These are phyloP conservation scores for Tribolium freemani DNA, from an alignment of 2,888 invertebrate species.

Conservation along the genomic window DNA sequence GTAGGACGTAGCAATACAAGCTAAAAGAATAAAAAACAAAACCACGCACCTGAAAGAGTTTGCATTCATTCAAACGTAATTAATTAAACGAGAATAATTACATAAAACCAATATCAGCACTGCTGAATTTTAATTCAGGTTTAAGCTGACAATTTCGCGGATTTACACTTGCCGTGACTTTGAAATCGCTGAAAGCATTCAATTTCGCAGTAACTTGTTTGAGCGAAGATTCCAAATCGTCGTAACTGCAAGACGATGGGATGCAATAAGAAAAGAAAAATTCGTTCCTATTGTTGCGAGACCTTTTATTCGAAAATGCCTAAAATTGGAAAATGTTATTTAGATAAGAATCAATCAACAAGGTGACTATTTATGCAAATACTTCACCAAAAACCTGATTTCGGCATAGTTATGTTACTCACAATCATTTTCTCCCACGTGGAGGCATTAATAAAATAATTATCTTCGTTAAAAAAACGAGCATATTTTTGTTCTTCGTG, in stretches of 20 bases:
- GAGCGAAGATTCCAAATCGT: constrained; percentile 67
- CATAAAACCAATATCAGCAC: constrained; percentile 48
- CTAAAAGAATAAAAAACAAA: constrained; percentile 40
- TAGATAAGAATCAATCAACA: neutral
- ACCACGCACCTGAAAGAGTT: constrained; percentile 45
- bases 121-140: constrained; percentile 10
- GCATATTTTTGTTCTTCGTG: constrained; percentile 8
- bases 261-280: constrained; percentile 75
- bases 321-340: constrained; percentile 23
- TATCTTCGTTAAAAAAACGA: constrained; percentile 40
- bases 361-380: neutral
- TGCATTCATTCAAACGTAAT: neutral
- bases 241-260: constrained; percentile 71
- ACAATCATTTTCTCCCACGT: constrained; percentile 54
- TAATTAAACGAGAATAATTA: neutral
- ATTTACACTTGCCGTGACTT: constrained; percentile 44
- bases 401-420: constrained; percentile 45
- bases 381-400: neutral
- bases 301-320: constrained; percentile 43
- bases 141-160: constrained; percentile 44
- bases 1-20: constrained; percentile 51
- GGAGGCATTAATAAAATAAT: constrained; percentile 51
- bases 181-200: constrained; percentile 45
- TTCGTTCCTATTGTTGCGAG: constrained; percentile 52
- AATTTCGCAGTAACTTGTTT: constrained; percentile 45